A percentile compares a stretch with the other conserved stretches of the same genome.
Conservation (phyloP, 2,888 invertebrate species). For the Alentia gelatinosa region DNA sequence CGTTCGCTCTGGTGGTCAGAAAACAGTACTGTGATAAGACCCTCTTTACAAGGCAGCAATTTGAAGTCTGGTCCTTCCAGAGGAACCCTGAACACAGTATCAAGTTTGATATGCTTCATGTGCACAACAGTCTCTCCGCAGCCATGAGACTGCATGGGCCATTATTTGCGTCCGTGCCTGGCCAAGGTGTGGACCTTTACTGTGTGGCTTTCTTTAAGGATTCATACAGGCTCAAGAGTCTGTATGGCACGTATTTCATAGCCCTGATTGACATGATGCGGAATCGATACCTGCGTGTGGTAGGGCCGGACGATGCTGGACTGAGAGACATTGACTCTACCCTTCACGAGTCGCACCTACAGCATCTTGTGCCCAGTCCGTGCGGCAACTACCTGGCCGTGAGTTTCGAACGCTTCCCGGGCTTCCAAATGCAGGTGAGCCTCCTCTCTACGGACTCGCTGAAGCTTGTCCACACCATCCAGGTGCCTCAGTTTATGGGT, state of each 20-base stretch:
- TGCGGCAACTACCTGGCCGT: conserved; percentile 21
- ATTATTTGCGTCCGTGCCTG: background rate
- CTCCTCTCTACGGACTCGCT: background rate
- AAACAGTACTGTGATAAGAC: background rate
- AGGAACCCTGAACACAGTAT: background rate
- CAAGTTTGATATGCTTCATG: background rate
- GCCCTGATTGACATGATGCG: background rate
- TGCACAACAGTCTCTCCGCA: background rate
- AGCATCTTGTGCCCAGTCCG: background rate
- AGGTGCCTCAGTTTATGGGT: background rate
- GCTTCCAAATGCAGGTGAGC: background rate
- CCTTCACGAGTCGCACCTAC: background rate
- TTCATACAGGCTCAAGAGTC: conserved; percentile 20
- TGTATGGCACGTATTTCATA: conserved; percentile 31
- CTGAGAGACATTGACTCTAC: background rate
- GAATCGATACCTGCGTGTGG: conserved; percentile 33
- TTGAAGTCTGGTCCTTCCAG: conserved; percentile 18
- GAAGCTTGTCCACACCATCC: background rate
- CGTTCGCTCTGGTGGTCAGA: background rate
- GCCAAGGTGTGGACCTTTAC: conserved; percentile 6
- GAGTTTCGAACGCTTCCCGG: background rate
- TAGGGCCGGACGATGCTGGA: background rate
- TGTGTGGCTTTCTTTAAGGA: conserved; percentile 51
- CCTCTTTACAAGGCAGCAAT: background rate
- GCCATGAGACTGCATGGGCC: conserved; percentile 28